Evolutionary conservation across 2,888 invertebrate species (phyloP).

Genomic region (Himalopsyche anomala): DNA sequence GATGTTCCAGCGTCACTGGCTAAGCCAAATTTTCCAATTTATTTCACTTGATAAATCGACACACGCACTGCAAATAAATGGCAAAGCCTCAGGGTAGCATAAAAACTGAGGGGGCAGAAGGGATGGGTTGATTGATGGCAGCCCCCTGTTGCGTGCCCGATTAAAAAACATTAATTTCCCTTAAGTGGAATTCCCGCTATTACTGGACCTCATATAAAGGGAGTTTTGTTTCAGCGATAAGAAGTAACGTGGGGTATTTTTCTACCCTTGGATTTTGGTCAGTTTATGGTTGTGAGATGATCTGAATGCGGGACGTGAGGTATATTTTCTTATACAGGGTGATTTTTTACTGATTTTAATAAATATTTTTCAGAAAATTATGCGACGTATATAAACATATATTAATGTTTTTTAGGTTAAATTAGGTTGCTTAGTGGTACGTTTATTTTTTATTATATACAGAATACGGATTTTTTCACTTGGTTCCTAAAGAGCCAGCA

Average conservation of each 20-base stretch:
- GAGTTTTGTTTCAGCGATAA: conserved; percentile 14
- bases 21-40: conserved; percentile 20
- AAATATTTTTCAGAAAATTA: too few species aligned
- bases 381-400: too few species aligned
- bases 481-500: too few species aligned
- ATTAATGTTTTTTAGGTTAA: too few species aligned
- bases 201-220: conserved; percentile 26
- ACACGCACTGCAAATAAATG: conserved; percentile 29
- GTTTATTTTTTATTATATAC: too few species aligned
- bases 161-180: conserved; percentile 56
- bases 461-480: too few species aligned
- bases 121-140: conserved; percentile 52
- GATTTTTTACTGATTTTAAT: background rate
- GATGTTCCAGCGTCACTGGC: background rate
- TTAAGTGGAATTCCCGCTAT: conserved; percentile 40
- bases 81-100: conserved; percentile 24
- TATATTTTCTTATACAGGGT: background rate
- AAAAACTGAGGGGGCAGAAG: background rate
- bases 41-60: conserved; percentile 26
- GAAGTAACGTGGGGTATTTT: background rate
- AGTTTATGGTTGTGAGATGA: conserved; percentile 4
- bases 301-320: background rate
- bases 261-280: background rate
- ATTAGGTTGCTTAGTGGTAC: too few species aligned
- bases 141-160: conserved; percentile 35